Conservation (phyloP, 2,113 vertebrate species). For the Ploceus nigricollis region DNA sequence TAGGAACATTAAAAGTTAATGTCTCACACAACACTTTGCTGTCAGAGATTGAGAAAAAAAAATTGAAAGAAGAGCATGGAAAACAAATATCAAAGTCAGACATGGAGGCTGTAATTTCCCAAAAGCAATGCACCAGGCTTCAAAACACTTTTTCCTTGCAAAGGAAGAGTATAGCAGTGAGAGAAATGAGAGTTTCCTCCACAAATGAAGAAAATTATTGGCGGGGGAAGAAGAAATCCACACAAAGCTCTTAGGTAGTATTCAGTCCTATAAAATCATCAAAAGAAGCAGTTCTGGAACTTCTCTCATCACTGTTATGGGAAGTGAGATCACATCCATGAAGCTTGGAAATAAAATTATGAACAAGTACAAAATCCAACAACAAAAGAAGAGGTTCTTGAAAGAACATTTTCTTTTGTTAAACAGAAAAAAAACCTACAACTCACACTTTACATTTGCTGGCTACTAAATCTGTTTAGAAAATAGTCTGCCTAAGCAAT, state of each 20-base stretch:
- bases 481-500: not conserved
- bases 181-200: not conserved
- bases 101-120: not conserved
- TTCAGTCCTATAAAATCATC: not conserved
- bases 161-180: not conserved
- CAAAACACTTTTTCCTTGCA: not conserved
- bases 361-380: not conserved
- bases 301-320: not conserved
- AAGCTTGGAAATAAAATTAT: not conserved
- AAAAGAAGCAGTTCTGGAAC: not conserved
- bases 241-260: not conserved
- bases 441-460: not conserved
- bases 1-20: not conserved
- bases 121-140: not conserved
- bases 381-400: not conserved
- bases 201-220: not conserved
- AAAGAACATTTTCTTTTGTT: not conserved
- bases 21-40: not conserved
- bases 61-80: not conserved
- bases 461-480: not conserved
- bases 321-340: not conserved
- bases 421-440: accelerated
- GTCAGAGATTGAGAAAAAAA: not conserved
- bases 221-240: too few species aligned
- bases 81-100: not conserved